Evolutionary conservation across 2,113 vertebrate genomes (phyloP), one percentile per base, ranked within the genome.

Genomic region (Perca schrenkii): DNA sequence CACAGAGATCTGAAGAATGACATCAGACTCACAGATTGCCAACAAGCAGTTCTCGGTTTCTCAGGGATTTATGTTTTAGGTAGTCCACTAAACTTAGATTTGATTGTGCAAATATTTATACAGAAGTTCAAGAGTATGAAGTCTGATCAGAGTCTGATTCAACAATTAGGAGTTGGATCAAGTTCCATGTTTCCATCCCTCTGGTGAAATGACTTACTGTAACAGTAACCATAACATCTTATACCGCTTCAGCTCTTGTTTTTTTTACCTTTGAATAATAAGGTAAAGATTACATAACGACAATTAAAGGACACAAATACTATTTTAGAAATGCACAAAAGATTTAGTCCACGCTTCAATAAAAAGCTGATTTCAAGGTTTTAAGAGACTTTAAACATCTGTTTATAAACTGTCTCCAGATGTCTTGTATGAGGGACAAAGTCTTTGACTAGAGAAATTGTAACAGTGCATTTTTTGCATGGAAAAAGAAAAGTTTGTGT

Each of bases 361-460:
- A 82, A 91, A 91, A 89, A 74, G 56, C 19, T 73, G 22, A 19
- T 82, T 65, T 65, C 22, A 52, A 77, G 16, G 53, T 56, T 92
- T 84, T 80, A 86, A 7, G 65, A 79, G 62, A 60, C 71, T 77
- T 54, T 73, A 87, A 88, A 86, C 63, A 82, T 87, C 79, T 86
- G 21, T 85, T 87, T 70, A 86, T 77, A 77, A 79, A 70, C 61
- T 82, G 74, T 60, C 49, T 81, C 53, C 62, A 77, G 89, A 78
- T 34, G 7, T 6, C 15, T 86, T 25, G 62, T 58, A 53, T 82
- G 49, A 89, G 82, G 64, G 71, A 84, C 70, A 76, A 57, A 60
- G 25, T 60, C n/a, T 60, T 75, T 60, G 79, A 85, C 52, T 60
- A 46, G 36, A 85, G 16, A 58, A 65, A 78, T 6, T 61, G 17